Evolutionary conservation across 2,797 vertebrate species (phyloP), one percentile per base, ranked within the genome.

Genomic region (Ctenochaetus hawaiiensis): DNA sequence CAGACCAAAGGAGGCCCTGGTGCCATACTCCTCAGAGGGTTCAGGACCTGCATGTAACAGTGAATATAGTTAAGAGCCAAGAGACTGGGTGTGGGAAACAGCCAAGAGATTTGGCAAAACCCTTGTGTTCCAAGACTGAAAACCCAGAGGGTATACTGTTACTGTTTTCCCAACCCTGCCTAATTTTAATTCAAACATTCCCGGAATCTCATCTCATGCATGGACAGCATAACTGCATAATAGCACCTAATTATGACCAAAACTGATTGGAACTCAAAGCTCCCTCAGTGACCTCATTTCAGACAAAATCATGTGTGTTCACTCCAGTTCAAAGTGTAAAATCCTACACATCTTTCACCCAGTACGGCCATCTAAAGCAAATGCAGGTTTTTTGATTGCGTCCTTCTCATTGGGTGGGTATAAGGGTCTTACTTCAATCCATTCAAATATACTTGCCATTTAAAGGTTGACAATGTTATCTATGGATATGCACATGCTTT

Each of bases 1-100:
- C 75, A 99, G 90, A 0, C 92, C 90, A 67, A 99, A 97, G n/a
- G 81, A 91, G 61, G 70, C 94, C 80, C 89, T 94, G 70, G 96
- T 97, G 80, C 94, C 94, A 6, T 92, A 94, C 78, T 90, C 75
- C 77, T 95, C 90, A 23, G 92, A 94, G 8, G 95, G 95, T 26
- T 95, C 89, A 14, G 95, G 83, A 78, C 97, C 98, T 99, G 86
- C 13, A 30, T 11, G 56, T 11, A 49, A 79, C 4, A 62, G 23
- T 11, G 11, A 26, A 68, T 17, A 59, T 3, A 10, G 47, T 77
- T 44, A 72, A 49, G 72, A 26, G 1, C 20, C 8, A 41, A n/a
- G 43, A 18, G 60, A 11, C 11, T 20, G 23, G 12, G 51, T 45
- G 8, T 45, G 52, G 54, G 43, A 53, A 22, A 39, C 56, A 30